These are phyloP conservation scores for Adineta ricciae DNA, from an alignment of 2,888 invertebrate species.

Conservation along the genomic window DNA sequence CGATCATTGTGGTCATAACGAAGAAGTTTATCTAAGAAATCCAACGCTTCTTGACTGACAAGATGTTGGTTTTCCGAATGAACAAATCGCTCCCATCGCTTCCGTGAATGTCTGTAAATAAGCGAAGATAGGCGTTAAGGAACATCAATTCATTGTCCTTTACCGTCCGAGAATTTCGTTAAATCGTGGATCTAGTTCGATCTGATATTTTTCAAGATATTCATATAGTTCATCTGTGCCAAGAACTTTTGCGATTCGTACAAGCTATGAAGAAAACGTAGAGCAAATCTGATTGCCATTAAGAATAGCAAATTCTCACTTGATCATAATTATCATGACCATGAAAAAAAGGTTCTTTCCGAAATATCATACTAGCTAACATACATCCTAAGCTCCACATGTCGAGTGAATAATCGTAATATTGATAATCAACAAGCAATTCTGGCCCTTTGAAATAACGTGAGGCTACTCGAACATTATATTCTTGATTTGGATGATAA, in stretches of 20 bases:
- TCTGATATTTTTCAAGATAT: conserved; percentile 99
- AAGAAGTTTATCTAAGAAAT: conserved; percentile 93
- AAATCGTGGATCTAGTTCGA: conserved; percentile 96
- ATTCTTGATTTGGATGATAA: conserved; percentile 98
- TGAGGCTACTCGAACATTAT: conserved; percentile 97
- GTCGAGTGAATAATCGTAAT: conserved; percentile 95
- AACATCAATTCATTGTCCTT: conserved; percentile 36
- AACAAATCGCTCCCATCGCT: conserved; percentile 98
- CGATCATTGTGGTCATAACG: conserved; percentile 79
- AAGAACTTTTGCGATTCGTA: conserved; percentile 95
- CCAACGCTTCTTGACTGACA: conserved; percentile 92
- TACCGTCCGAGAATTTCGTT: conserved; percentile 93
- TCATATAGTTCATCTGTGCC: conserved; percentile 98
- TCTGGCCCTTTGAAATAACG: conserved; percentile 99
- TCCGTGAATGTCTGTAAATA: conserved; percentile 75
- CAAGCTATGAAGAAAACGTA: conserved; percentile 54
- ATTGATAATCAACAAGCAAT: conserved; percentile 89
- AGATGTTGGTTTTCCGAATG: conserved; percentile 97
- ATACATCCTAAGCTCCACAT: conserved; percentile 99
- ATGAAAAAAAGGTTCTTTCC: conserved; percentile 98
- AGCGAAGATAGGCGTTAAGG: neutral
- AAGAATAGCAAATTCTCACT: neutral
- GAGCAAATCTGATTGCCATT: neutral
- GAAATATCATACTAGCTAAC: conserved; percentile 98
- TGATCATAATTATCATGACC: conserved; percentile 99